These are phyloP conservation scores for Campopleginae sp. DNA, from an alignment of 2,888 invertebrate genomes.

Conservation along the genomic window DNA sequence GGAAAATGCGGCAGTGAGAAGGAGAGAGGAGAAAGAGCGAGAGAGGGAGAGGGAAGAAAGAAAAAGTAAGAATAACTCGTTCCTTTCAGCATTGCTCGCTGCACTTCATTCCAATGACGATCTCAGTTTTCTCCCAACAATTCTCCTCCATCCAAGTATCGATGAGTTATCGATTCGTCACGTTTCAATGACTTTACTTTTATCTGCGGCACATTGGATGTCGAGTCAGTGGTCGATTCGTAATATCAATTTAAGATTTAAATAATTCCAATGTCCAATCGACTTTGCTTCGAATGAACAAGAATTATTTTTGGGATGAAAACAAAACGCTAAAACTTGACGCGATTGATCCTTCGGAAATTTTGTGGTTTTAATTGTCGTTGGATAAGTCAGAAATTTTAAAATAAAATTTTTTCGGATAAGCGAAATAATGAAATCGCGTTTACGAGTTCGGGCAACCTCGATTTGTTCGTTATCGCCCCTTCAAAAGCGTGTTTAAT, in stretches of 20 bases:
- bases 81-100: background rate
- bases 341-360: background rate
- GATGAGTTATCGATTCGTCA: slow-evolving; percentile 29
- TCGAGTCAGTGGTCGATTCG: background rate
- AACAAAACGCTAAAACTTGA: background rate
- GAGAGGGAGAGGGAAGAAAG: background rate
- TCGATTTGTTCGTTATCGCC: slow-evolving; percentile 57
- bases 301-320: background rate
- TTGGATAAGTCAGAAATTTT: background rate
- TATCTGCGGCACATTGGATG: background rate
- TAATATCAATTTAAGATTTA: background rate
- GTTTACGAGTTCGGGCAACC: slow-evolving; percentile 36
- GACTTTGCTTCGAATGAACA: background rate
- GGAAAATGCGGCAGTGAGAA: background rate
- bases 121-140: slow-evolving; percentile 20
- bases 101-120: slow-evolving; percentile 2
- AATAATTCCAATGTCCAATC: background rate
- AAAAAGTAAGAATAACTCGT: slow-evolving; percentile 6
- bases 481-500: slow-evolving; percentile 54
- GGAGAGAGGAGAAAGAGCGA: slow-evolving; percentile 33
- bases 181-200: background rate
- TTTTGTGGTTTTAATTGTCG: background rate
- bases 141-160: slow-evolving; percentile 1
- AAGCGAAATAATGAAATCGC: slow-evolving; percentile 16
- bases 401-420: background rate